phyloP scores from a whole-genome alignment of 2,888 invertebrate species.

The Pseudococcus viburni region DNA sequence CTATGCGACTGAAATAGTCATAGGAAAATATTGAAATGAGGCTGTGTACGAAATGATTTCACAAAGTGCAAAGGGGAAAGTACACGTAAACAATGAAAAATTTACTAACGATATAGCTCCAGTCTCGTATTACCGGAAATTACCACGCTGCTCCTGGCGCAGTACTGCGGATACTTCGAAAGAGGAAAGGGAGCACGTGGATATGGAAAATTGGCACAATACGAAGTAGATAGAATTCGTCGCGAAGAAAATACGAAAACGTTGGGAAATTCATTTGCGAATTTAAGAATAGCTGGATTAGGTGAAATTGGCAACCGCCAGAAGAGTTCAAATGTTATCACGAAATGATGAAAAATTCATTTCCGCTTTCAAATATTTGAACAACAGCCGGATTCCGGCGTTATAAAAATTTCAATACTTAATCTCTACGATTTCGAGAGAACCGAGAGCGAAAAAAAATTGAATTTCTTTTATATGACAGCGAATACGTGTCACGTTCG shows the following conservation, averaged over 20 bases:
- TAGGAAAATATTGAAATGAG: constrained; percentile 24
- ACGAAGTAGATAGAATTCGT: not conserved
- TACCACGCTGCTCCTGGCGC: not conserved
- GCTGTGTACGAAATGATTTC: not conserved
- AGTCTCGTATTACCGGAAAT: constrained; percentile 19
- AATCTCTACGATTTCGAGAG: constrained; percentile 32
- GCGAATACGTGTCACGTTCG: constrained; percentile 40
- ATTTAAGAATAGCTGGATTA: constrained; percentile 7
- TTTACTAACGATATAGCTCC: constrained; percentile 52
- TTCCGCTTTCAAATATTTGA: constrained; percentile 56
- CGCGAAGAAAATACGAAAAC: not conserved
- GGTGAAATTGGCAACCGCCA: constrained; percentile 31
- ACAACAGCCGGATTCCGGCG: constrained; percentile 20
- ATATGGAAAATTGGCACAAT: not conserved
- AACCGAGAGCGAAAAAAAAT: constrained; percentile 3
- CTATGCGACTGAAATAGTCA: not conserved
- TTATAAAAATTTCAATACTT: constrained; percentile 58
- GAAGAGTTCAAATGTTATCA: constrained; percentile 23
- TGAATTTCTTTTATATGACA: constrained; percentile 49
- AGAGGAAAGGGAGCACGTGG: not conserved
- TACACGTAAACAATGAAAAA: constrained; percentile 62
- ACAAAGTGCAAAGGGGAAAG: not conserved
- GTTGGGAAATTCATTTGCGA: not conserved
- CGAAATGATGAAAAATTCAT: constrained; percentile 56
- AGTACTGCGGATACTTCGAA: not conserved